Conservation (phyloP, 1,140 invertebrate species). For the Dreissena polymorpha region DNA sequence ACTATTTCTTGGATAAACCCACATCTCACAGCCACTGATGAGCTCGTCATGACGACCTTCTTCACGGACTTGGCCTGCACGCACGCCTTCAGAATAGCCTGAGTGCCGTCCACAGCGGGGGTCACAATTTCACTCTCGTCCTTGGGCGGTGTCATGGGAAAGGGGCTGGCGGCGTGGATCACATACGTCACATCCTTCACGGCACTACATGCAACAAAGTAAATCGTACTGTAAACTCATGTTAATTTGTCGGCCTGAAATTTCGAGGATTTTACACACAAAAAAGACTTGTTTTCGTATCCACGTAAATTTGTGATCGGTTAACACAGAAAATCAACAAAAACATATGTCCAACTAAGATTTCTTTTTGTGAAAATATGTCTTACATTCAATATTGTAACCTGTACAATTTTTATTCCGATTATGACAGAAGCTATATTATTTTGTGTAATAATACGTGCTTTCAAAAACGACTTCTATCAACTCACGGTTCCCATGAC, state of each 20-base stretch:
- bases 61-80: slow-evolving; percentile 79
- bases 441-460: no score
- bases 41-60: slow-evolving; percentile 83
- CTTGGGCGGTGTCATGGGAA: slow-evolving; percentile 78
- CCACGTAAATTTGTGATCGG: no score
- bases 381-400: no score
- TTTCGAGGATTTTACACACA: neutral
- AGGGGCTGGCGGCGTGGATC: slow-evolving; percentile 83
- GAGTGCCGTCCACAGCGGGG: slow-evolving; percentile 83
- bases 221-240: no score
- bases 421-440: no score
- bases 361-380: no score
- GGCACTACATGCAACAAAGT: slow-evolving; percentile 77
- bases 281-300: no score
- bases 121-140: slow-evolving; percentile 81
- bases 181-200: slow-evolving; percentile 81
- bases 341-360: no score
- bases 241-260: slow-evolving; percentile 34
- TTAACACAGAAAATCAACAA: no score
- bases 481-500: slow-evolving; percentile 75
- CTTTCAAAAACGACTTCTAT: no score
- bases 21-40: slow-evolving; percentile 82
- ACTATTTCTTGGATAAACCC: slow-evolving; percentile 54
- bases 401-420: no score
- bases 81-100: slow-evolving; percentile 82